Evolutionary conservation across 2,113 vertebrate species (phyloP).

Genomic region (Campylorhamphus procurvoides): DNA sequence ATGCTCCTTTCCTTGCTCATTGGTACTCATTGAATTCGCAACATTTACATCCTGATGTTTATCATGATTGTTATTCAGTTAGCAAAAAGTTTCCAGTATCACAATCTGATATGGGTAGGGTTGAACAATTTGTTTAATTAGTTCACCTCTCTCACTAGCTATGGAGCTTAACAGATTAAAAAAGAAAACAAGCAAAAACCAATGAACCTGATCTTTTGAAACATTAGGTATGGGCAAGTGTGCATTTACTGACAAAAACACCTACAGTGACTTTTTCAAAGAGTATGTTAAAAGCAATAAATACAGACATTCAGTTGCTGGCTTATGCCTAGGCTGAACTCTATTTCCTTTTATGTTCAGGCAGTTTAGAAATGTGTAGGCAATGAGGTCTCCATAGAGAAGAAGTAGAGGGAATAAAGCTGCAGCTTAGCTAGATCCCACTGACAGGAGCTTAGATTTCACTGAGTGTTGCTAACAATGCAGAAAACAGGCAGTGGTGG

Average conservation of each 20-base stretch:
- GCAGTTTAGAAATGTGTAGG: background rate
- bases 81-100: background rate
- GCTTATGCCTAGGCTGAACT: background rate
- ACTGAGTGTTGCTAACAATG: background rate
- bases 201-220: background rate
- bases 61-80: background rate
- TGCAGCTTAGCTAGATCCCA: background rate
- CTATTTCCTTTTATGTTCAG: background rate
- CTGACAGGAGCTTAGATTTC: background rate
- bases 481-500: background rate
- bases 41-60: background rate
- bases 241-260: background rate
- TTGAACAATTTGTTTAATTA: background rate
- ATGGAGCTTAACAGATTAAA: background rate
- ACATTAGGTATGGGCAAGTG: background rate
- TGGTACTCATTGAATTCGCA: background rate
- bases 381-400: background rate
- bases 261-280: background rate
- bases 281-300: background rate
- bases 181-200: background rate
- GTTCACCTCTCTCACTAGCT: background rate
- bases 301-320: background rate
- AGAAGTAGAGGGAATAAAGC: background rate
- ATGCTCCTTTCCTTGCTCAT: background rate
- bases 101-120: background rate